Evolutionary conservation across 1,140 invertebrate genomes (phyloP).

Genomic region (Heliconius hewitsoni): DNA sequence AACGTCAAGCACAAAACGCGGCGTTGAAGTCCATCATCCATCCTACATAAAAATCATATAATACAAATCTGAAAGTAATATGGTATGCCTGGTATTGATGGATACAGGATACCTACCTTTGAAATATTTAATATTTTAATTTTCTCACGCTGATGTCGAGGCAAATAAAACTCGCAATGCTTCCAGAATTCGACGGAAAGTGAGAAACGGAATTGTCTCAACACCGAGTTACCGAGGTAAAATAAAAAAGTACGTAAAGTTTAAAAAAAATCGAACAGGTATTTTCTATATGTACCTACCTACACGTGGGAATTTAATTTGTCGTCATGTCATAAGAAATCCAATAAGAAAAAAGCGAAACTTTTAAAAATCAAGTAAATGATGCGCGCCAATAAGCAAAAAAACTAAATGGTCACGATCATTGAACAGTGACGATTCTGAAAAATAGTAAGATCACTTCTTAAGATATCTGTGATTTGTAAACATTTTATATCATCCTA

Average conservation of each 20-base stretch:
- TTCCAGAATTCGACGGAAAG: no score
- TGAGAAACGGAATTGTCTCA: no score
- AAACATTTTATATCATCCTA: not conserved
- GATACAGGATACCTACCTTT: no score
- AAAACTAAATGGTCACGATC: conserved; percentile 7
- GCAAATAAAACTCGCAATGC: no score
- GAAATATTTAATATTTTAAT: no score
- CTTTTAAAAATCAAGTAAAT: not conserved
- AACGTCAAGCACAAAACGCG: no score
- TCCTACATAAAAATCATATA: no score
- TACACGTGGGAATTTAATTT: not conserved
- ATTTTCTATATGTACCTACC: not conserved
- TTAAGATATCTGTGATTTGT: not conserved
- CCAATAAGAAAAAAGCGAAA: conserved; percentile 1
- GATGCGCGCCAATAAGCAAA: not conserved
- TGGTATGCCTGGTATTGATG: no score
- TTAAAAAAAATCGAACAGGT: not conserved
- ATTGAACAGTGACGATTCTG: not conserved
- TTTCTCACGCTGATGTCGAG: no score
- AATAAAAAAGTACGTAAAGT: not conserved
- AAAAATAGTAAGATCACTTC: not conserved
- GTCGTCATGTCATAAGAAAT: not conserved
- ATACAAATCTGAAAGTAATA: no score
- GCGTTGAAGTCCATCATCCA: no score
- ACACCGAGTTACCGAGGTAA: no score